Evolutionary conservation across 2,888 invertebrate species (phyloP), one percentile per base, ranked within the genome.

Genomic region (Lithosia quadra): DNA sequence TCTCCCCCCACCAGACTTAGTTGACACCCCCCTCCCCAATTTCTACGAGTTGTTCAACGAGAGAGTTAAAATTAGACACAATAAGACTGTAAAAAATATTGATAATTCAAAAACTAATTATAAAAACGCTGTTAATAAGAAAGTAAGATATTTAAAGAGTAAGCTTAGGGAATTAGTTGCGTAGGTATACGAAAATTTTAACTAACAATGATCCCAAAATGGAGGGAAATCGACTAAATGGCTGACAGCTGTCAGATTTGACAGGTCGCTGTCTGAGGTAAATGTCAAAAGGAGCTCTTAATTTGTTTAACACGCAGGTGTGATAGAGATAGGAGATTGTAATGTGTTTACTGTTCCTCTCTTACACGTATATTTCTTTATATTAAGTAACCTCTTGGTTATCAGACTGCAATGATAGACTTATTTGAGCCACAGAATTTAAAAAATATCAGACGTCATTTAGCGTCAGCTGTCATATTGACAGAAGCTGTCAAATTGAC

Each of bases 41-140:
- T 95, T 88, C 85, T 95, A 95, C 71, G 91, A 93, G 60, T 71
- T 95, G 0, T 93, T 94, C 76, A 90, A 93, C 49, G 92, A 94
- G 9, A 79, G 93, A 15, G 75, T 91, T 0, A 77, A 78, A 55
- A 84, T 87, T 67, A 77, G 88, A 49, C 60, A 64, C 18, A 73
- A 67, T 5, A 86, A 88, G 67, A 74, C 79, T 24, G 76, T 82
- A 0, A 83, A 86, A 4, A 88, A 85, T 13, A 72, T 79, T 15
- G 81, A 84, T 10, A 90, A 87, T 2, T 78, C 82, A 15, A 90
- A 90, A 57, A 87, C 77, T 59, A 93, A 94, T 65, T 95, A 95
- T 65, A 94, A 91, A 49, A 92, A 85, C 64, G 93, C 92, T 0
- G 86, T 95, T 7, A 94, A 95, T 81, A 94, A 91, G 39, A 90